Evolutionary conservation across 2,797 vertebrate species (phyloP).

Genomic region (Smutsia temminckii): DNA sequence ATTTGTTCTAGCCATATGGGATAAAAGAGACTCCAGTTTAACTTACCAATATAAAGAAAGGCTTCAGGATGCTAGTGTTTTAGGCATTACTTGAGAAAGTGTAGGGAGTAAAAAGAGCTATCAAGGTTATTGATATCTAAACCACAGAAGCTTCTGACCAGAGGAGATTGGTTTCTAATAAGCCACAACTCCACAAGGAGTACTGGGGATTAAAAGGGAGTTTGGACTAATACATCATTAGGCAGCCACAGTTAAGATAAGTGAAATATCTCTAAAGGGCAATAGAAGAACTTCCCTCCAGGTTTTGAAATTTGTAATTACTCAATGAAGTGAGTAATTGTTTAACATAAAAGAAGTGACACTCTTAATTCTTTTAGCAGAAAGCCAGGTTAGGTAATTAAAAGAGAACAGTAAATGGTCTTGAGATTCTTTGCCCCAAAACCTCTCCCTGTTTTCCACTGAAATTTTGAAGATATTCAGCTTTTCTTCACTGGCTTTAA

Average conservation of each 20-base stretch:
- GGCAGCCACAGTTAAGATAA: constrained; percentile 18
- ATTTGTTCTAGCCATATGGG: not conserved
- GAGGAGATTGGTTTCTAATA: not conserved
- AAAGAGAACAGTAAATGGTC: not conserved
- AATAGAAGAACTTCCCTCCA: not conserved
- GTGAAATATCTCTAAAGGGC: not conserved
- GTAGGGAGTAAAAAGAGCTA: not conserved
- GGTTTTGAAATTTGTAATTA: constrained; percentile 39
- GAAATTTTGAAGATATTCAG: constrained; percentile 20
- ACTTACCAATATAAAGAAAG: not conserved
- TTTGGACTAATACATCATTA: not conserved
- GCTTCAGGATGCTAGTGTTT: not conserved
- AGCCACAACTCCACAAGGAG: not conserved
- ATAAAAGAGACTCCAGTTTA: constrained; percentile 37
- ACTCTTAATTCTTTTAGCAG: constrained; percentile 16
- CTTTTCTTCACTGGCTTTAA: constrained; percentile 13
- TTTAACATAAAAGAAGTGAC: constrained; percentile 22
- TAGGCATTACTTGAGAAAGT: not conserved
- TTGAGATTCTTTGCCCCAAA: not conserved
- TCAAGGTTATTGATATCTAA: not conserved
- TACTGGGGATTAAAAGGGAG: not conserved
- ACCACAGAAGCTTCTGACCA: not conserved
- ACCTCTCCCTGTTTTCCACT: not conserved
- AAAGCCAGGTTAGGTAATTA: not conserved
- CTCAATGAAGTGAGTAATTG: not conserved